Evolutionary conservation across 2,797 vertebrate genomes (phyloP).

Genomic region (Micrastur ruficollis): DNA sequence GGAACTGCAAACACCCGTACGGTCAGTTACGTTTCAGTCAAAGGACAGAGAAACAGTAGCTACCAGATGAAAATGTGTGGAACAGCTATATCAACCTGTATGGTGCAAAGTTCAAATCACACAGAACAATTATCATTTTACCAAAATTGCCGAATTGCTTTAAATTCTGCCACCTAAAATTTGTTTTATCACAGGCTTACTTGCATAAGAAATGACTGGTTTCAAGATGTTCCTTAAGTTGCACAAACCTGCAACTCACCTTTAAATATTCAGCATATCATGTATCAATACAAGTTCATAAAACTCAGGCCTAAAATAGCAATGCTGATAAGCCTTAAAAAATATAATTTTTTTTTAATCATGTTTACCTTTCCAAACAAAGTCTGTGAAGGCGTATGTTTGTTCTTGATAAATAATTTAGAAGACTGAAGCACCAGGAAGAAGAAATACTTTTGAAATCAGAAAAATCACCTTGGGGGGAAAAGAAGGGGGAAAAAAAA

Average conservation of each 20-base stretch:
- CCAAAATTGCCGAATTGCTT: neutral
- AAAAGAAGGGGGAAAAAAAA: too few species aligned
- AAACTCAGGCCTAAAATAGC: neutral
- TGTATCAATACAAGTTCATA: neutral
- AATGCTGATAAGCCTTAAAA: neutral
- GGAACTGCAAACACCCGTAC: neutral
- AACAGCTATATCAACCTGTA: neutral
- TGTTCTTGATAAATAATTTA: slow-evolving; percentile 24
- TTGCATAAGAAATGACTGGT: neutral
- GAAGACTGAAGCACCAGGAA: neutral
- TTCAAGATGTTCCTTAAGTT: neutral
- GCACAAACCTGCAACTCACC: neutral
- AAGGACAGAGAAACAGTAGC: neutral
- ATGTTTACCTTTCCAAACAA: neutral
- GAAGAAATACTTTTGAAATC: neutral
- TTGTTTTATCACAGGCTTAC: neutral
- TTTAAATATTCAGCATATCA: neutral
- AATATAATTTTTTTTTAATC: neutral
- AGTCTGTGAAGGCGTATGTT: neutral
- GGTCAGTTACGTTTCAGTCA: neutral
- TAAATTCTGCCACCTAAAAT: neutral
- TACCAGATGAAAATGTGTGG: neutral
- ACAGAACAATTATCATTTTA: rapidly evolving
- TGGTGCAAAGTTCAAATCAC: neutral
- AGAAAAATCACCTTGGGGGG: neutral